Evolutionary conservation across 1,140 invertebrate genomes (phyloP), one percentile per base, ranked within the genome.

Genomic region (Trypoxylus dichotomus): DNA sequence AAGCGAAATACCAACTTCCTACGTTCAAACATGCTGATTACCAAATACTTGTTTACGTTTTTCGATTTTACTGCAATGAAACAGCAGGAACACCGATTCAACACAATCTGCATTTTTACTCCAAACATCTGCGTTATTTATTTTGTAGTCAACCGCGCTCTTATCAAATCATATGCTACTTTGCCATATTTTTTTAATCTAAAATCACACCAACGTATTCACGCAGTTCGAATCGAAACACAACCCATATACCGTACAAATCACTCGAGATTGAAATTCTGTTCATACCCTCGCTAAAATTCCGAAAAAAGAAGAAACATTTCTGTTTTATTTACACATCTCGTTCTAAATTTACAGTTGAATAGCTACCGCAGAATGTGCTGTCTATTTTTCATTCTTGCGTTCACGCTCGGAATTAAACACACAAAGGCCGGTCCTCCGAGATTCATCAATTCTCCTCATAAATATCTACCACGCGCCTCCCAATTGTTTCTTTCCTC

Each of bases 311-410:
- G 24, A 68, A 29, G 60, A 68, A 68, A 25, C 21, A 68, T 68
- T 29, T 68, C 21, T 15, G 19, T 68, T 68, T 68, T 68, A 68
- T 68, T 68, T 68, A 29, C 60, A 25, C 60, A 68, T 68, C 21
- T 68, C 60, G 60, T 68, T 68, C 60, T 68, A 25, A 29, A 68
- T 68, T 68, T 68, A 68, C 60, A 68, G 60, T 68, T 68, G 60
- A 68, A 68, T 68, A 29, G 60, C 60, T 68, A 68, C 60, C 60
- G 60, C 60, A 68, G 60, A 68, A 68, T 68, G 27, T 25, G 24
- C 60, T 68, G 60, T 68, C 60, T 68, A 68, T 29, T 68, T 68
- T 68, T 68, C 24, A 68, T 68, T 68, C 60, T 25, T 13, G 19
- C 15, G 24, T 29, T 68, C 60, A 15, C 19, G 19, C 24, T 29